Conservation (phyloP, 2,888 invertebrate genomes). For the Diogma glabrata region DNA sequence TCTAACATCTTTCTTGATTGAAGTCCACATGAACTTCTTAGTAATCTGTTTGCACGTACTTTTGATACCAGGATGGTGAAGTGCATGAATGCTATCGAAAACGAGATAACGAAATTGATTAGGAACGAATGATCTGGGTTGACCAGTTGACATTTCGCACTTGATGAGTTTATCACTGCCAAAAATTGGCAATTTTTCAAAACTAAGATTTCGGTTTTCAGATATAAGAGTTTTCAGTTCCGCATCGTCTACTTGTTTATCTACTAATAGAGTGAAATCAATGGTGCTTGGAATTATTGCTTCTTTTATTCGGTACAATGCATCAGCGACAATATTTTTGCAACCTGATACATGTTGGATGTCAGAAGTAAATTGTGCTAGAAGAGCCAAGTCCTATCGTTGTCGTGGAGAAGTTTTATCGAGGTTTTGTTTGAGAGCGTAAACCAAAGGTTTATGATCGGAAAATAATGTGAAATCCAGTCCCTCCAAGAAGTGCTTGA, state of each 20-base stretch:
- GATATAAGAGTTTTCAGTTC: too few relatives aligned
- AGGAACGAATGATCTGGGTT: background rate
- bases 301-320: background rate
- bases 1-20: too few relatives aligned
- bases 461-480: too few relatives aligned
- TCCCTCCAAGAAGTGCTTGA: slow-evolving; percentile 30
- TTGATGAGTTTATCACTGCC: background rate
- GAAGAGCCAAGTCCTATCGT: slow-evolving; percentile 25
- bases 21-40: background rate
- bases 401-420: slow-evolving; percentile 27
- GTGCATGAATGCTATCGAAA: background rate
- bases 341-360: slow-evolving; percentile 9
- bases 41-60: too few relatives aligned
- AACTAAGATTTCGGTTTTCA: background rate
- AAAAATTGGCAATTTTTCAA: background rate
- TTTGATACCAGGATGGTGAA: background rate
- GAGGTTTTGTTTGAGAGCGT: too few relatives aligned
- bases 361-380: slow-evolving; percentile 8
- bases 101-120: background rate
- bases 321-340: background rate
- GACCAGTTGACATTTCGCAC: background rate
- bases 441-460: too few relatives aligned
- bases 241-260: background rate
- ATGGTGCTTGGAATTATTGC: too few relatives aligned
- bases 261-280: too few relatives aligned